phyloP scores from a whole-genome alignment of 2,113 vertebrate species.

The Maccullochella peelii region DNA sequence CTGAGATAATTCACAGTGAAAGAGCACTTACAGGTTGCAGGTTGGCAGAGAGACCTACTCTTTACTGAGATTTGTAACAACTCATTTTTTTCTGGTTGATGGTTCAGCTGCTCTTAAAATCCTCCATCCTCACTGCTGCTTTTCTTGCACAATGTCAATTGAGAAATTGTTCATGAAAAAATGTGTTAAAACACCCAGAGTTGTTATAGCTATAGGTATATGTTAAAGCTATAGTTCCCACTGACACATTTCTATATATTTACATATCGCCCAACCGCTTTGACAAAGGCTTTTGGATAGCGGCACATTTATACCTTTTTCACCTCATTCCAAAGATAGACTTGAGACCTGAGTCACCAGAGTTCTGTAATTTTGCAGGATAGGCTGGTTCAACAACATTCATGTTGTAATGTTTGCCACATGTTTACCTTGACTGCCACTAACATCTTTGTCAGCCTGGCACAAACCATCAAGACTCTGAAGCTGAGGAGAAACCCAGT shows the following conservation, averaged over 20 bases:
- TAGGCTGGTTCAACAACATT: neutral
- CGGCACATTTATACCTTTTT: neutral
- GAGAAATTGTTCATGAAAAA: no score
- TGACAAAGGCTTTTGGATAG: neutral
- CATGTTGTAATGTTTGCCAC: neutral
- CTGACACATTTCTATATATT: no score
- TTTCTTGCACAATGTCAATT: conserved; percentile 19
- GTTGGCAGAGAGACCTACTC: neutral
- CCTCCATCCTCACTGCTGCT: neutral
- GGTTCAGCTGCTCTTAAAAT: conserved; percentile 29
- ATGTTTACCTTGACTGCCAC: conserved; percentile 79
- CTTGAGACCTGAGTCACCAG: neutral
- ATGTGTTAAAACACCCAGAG: neutral
- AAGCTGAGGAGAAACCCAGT: conserved; percentile 91
- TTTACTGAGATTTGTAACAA: neutral
- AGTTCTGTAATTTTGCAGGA: neutral
- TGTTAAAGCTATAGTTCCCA: no score
- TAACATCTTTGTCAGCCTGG: conserved; percentile 92
- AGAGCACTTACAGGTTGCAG: neutral
- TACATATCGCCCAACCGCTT: neutral
- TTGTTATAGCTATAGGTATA: no score
- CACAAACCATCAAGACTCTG: conserved; percentile 92
- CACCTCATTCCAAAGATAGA: neutral
- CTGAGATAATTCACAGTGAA: neutral
- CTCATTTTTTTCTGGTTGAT: conserved; percentile 5